Evolutionary conservation across 2,888 invertebrate genomes (phyloP).

Genomic region (Branchipolynoe longqiensis): DNA sequence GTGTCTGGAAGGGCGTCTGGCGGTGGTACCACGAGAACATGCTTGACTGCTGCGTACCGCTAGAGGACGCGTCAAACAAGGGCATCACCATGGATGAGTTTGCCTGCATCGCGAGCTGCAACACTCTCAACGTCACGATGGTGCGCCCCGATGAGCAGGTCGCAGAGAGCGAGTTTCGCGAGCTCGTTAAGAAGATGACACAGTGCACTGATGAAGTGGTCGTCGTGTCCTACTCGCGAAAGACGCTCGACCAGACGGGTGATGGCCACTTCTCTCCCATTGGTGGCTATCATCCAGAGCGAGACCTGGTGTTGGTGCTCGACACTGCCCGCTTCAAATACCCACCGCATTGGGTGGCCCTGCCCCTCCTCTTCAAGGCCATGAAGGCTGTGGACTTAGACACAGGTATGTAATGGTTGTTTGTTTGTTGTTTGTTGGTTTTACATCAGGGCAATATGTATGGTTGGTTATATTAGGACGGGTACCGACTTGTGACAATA

Average conservation of each 20-base stretch:
- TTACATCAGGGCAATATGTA: neutral
- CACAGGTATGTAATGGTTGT: conserved; percentile 70
- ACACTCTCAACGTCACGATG: conserved; percentile 74
- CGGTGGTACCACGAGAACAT: conserved; percentile 82
- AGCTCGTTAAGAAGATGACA: conserved; percentile 67
- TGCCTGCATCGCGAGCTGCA: conserved; percentile 80
- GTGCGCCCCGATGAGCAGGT: conserved; percentile 62
- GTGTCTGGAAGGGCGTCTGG: conserved; percentile 81
- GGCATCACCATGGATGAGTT: conserved; percentile 81
- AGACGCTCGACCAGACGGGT: conserved; percentile 80
- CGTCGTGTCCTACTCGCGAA: conserved; percentile 76
- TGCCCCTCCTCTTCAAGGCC: conserved; percentile 76
- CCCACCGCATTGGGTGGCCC: conserved; percentile 81
- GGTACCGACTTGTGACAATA: no score
- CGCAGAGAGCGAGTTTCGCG: conserved; percentile 67
- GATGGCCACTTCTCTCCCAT: conserved; percentile 81
- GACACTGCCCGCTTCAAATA: conserved; percentile 82
- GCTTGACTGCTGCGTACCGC: conserved; percentile 82
- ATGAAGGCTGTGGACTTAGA: conserved; percentile 77
- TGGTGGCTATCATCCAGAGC: conserved; percentile 80
- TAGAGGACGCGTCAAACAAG: conserved; percentile 73
- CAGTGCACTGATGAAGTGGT: conserved; percentile 68
- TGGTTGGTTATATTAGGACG: no score
- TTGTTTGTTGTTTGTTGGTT: neutral
- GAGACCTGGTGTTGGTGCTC: conserved; percentile 79